These are phyloP conservation scores for Salvelinus sp. DNA, from an alignment of 2,113 vertebrate species.

Conservation along the genomic window DNA sequence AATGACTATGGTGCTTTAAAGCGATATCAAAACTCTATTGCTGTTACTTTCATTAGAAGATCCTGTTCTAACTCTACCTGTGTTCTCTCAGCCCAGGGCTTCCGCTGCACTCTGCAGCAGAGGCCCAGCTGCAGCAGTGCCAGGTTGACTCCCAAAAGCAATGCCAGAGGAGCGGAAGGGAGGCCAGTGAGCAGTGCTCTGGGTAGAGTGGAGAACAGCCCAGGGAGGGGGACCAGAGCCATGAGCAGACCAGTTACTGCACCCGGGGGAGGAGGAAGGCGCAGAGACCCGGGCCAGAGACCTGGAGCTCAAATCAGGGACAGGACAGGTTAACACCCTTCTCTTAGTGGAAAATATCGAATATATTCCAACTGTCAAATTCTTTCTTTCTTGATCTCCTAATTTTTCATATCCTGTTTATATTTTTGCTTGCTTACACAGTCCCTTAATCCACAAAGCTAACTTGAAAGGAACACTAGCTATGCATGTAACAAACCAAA, in stretches of 20 bases:
- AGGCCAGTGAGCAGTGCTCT: slow-evolving; percentile 9
- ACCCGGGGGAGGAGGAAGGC: background rate
- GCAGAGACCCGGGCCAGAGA: slow-evolving; percentile 12
- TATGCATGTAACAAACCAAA: background rate
- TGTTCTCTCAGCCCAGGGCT: slow-evolving; percentile 58
- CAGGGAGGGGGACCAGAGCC: background rate
- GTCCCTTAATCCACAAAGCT: background rate
- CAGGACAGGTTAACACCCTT: slow-evolving; percentile 1
- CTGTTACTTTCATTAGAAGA: too few species aligned
- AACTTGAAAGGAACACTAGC: background rate
- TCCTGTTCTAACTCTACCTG: slow-evolving; percentile 5
- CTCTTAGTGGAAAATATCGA: slow-evolving; percentile 1
- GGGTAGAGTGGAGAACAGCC: slow-evolving; percentile 21
- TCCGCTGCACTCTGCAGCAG: slow-evolving; percentile 60
- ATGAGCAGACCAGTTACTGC: slow-evolving; percentile 21
- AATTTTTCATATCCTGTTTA: too few species aligned
- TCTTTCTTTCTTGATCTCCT: too few species aligned
- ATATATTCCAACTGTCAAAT: too few species aligned
- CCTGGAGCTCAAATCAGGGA: slow-evolving; percentile 6
- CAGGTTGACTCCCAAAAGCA: background rate
- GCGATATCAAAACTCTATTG: background rate
- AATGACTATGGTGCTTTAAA: background rate
- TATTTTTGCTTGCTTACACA: too few species aligned
- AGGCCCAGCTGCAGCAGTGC: slow-evolving; percentile 41
- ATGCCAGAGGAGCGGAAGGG: slow-evolving; percentile 3